phyloP scores from a whole-genome alignment of 2,113 vertebrate genomes.

The Neolamprologus ventralis region DNA sequence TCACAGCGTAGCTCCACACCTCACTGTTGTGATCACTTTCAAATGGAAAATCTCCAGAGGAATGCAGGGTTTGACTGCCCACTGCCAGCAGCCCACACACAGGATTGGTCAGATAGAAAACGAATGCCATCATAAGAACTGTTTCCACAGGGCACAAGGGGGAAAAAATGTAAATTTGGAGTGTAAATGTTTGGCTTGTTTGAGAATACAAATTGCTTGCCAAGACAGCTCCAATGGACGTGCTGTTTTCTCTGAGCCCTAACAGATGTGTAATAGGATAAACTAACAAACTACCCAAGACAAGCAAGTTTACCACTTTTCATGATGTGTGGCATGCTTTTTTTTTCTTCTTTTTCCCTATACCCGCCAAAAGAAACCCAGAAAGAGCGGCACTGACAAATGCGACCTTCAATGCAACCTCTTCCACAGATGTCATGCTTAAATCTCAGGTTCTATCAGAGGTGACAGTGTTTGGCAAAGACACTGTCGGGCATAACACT shows the following conservation, averaged over 20 bases:
- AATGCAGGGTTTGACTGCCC: conserved; percentile 29
- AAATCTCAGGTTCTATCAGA: conserved; percentile 41
- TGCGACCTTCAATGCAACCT: neutral
- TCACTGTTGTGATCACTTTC: conserved; percentile 55
- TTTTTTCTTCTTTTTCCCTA: neutral
- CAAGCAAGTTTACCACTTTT: conserved; percentile 25
- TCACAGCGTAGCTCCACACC: conserved; percentile 26
- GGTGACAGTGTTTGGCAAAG: conserved; percentile 60
- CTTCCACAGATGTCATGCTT: conserved; percentile 12
- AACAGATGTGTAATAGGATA: conserved; percentile 41
- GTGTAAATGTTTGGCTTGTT: conserved; percentile 59
- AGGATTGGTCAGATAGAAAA: conserved; percentile 51
- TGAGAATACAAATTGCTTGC: conserved; percentile 40
- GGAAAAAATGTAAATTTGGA: conserved; percentile 55
- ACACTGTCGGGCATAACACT: conserved; percentile 53
- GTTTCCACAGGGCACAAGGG: conserved; percentile 59
- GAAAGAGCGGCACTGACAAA: conserved; percentile 4
- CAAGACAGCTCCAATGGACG: conserved; percentile 33
- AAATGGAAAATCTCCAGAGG: conserved; percentile 61
- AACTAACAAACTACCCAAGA: conserved; percentile 29
- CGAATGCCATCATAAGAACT: conserved; percentile 49
- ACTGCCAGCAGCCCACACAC: conserved; percentile 55
- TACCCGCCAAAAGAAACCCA: neutral
- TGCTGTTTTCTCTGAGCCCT: conserved; percentile 37
- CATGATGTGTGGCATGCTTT: conserved; percentile 8